Evolutionary conservation across 2,888 invertebrate species (phyloP).

Genomic region (Sinopyrophorus schimmeli): DNA sequence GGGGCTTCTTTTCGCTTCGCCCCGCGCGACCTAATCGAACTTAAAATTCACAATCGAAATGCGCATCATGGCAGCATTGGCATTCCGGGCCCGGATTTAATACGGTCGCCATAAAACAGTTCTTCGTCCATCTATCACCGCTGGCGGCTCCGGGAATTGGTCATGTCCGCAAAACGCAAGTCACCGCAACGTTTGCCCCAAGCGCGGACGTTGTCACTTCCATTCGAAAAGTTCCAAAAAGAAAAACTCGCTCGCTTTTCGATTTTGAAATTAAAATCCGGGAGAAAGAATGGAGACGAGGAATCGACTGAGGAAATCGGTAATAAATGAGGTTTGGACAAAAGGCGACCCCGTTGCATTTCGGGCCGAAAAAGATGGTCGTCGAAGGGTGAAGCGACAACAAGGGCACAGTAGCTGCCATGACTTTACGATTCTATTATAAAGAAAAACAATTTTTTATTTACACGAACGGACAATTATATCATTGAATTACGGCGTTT

Average conservation of each 20-base stretch:
- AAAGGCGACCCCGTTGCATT: slow-evolving; percentile 17
- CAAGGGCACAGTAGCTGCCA: slow-evolving; percentile 41
- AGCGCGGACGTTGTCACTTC: slow-evolving; percentile 36
- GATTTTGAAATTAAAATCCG: too few relatives aligned
- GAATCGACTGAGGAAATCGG: too few relatives aligned
- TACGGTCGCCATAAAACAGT: slow-evolving; percentile 50
- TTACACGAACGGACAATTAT: slow-evolving; percentile 55
- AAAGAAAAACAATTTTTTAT: slow-evolving; percentile 47
- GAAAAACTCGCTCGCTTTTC: too few relatives aligned
- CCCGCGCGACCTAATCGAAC: slow-evolving; percentile 30
- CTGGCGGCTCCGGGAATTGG: slow-evolving; percentile 49
- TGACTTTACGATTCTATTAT: slow-evolving; percentile 51
- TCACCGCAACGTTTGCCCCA: slow-evolving; percentile 35
- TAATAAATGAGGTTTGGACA: slow-evolving; percentile 37
- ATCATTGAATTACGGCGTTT: slow-evolving; percentile 54
- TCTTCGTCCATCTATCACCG: slow-evolving; percentile 41
- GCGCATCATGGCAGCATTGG: slow-evolving; percentile 53
- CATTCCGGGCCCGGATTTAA: slow-evolving; percentile 54
- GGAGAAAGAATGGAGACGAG: too few relatives aligned
- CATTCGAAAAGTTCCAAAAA: too few relatives aligned
- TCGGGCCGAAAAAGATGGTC: slow-evolving; percentile 25
- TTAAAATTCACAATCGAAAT: slow-evolving; percentile 51
- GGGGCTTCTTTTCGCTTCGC: not conserved
- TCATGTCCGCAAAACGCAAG: slow-evolving; percentile 41
- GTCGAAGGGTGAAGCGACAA: slow-evolving; percentile 19